phyloP scores from a whole-genome alignment of 2,797 vertebrate genomes.

The Acipenser ruthenus region DNA sequence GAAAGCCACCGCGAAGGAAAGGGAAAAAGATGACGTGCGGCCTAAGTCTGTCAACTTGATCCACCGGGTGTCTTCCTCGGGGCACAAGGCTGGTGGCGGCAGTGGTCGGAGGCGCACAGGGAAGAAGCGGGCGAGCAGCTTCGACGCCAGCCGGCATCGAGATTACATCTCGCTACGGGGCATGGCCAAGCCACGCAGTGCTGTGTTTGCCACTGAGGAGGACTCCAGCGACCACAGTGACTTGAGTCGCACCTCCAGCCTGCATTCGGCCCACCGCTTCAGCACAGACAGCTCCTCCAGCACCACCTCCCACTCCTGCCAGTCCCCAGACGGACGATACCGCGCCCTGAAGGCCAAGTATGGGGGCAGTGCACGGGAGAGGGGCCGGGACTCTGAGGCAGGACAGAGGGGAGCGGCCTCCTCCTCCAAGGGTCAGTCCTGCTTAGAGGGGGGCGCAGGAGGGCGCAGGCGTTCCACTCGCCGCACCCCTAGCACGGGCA shows the following conservation, averaged over 20 bases:
- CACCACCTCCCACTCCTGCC: slow-evolving; percentile 81
- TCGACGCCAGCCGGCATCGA: slow-evolving; percentile 85
- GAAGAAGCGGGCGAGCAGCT: slow-evolving; percentile 94
- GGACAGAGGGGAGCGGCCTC: slow-evolving; percentile 17
- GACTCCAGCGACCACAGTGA: slow-evolving; percentile 96
- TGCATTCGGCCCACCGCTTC: slow-evolving; percentile 82
- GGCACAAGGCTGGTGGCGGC: slow-evolving; percentile 54
- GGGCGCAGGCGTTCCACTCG: slow-evolving; percentile 74
- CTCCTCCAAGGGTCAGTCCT: slow-evolving; percentile 47
- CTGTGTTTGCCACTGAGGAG: slow-evolving; percentile 78
- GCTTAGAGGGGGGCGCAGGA: slow-evolving; percentile 52
- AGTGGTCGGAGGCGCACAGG: slow-evolving; percentile 71
- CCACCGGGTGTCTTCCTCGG: slow-evolving; percentile 74
- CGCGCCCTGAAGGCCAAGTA: slow-evolving; percentile 74
- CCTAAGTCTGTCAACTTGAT: slow-evolving; percentile 70
- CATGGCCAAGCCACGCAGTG: slow-evolving; percentile 80
- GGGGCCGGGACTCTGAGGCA: slow-evolving; percentile 44
- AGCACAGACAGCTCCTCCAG: slow-evolving; percentile 92
- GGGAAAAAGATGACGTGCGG: slow-evolving; percentile 56
- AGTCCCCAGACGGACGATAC: slow-evolving; percentile 80
- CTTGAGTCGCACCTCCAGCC: slow-evolving; percentile 87
- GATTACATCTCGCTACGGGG: slow-evolving; percentile 79
- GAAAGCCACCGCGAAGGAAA: slow-evolving; percentile 52
- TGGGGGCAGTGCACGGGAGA: slow-evolving; percentile 41
- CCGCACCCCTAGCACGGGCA: slow-evolving; percentile 77